A percentile compares a stretch with the other conserved stretches of the same genome.
Conservation (phyloP, 2,113 vertebrate species). For the Pristiophorus japonicus region DNA sequence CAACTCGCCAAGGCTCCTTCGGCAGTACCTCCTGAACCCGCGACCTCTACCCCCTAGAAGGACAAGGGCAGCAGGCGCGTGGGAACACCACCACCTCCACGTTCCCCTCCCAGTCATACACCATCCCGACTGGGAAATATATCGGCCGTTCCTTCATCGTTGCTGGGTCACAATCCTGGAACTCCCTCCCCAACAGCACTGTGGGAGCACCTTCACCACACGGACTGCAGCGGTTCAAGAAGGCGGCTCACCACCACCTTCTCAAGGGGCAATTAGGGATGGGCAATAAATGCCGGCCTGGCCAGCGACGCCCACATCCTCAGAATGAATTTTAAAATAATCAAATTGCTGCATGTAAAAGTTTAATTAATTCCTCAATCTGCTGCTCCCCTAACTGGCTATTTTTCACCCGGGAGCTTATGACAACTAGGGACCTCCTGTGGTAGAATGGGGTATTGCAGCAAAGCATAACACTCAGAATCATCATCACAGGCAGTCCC, state of each 20-base stretch:
- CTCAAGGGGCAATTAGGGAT: background rate
- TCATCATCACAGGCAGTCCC: no score
- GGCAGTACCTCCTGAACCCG: no score
- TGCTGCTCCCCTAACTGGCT: background rate
- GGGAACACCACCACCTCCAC: background rate
- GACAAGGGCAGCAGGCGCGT: no score
- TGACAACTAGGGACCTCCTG: background rate
- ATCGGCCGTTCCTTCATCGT: no score
- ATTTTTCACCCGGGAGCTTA: background rate
- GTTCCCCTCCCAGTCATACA: no score
- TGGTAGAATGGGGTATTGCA: conserved; percentile 3
- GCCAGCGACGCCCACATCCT: background rate
- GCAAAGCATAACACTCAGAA: background rate
- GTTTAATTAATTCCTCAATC: background rate
- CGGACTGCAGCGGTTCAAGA: background rate
- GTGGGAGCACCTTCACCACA: no score
- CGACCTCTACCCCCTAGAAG: background rate
- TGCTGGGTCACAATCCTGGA: no score
- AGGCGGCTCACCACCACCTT: background rate
- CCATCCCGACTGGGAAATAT: background rate
- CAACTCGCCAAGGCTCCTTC: no score
- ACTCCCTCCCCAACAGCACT: no score
- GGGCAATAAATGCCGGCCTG: background rate
- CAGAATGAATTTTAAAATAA: background rate
- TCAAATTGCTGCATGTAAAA: background rate